These are phyloP conservation scores for Leucopsar rothschildi DNA, from an alignment of 2,113 vertebrate species.

Conservation along the genomic window DNA sequence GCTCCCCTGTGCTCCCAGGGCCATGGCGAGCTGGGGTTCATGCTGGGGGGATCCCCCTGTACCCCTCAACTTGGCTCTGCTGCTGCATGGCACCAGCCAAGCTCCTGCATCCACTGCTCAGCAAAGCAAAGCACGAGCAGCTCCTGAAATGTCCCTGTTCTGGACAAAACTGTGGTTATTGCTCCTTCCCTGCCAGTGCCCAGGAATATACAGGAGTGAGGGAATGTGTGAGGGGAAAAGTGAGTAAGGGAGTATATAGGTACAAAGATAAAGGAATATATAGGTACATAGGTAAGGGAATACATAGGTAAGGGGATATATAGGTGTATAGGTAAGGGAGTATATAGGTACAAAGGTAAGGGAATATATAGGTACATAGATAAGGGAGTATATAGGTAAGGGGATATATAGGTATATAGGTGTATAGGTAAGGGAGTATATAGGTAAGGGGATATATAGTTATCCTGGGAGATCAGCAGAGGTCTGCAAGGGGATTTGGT, in stretches of 20 bases:
- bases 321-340: no score
- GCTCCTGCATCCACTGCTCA: neutral
- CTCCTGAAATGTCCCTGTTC: neutral
- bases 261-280: no score
- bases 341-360: no score
- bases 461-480: neutral
- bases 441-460: no score
- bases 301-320: no score
- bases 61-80: neutral
- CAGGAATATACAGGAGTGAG: fast-evolving
- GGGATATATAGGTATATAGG: no score
- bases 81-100: fast-evolving
- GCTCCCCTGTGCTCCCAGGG: no score
- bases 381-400: no score
- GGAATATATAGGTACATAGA: no score
- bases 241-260: no score
- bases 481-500: neutral
- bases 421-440: no score
- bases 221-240: fast-evolving
- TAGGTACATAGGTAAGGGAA: no score
- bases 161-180: neutral
- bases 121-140: neutral
- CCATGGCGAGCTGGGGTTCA: fast-evolving
- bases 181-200: neutral
- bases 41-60: neutral